These are phyloP conservation scores for Cyclophora punctaria DNA, from an alignment of 2,888 invertebrate species.

Conservation along the genomic window DNA sequence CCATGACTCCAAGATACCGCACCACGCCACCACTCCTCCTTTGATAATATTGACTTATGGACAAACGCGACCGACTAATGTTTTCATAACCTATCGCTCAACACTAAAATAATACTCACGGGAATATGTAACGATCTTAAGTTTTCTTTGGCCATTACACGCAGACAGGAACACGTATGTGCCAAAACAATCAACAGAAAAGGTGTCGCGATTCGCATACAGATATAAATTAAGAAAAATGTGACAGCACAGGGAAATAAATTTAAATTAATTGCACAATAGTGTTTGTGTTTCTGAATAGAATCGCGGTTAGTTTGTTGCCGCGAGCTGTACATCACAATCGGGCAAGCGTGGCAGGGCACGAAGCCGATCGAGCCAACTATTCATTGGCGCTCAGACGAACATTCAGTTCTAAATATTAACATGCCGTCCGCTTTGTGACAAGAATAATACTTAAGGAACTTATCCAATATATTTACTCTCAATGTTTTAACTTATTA, in stretches of 20 bases:
- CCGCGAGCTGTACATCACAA: constrained; percentile 71
- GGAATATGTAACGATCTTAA: constrained; percentile 15
- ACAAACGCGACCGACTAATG: constrained; percentile 28
- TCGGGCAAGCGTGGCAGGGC: constrained; percentile 72
- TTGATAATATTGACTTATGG: constrained; percentile 38
- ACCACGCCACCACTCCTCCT: constrained; percentile 39
- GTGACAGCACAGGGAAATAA: constrained; percentile 50
- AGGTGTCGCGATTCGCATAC: constrained; percentile 44
- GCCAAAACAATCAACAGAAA: constrained; percentile 50
- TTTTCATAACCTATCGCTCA: constrained; percentile 25
- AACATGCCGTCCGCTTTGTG: constrained; percentile 57
- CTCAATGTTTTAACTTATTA: constrained; percentile 25
- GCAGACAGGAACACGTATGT: constrained; percentile 40
- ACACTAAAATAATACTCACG: constrained; percentile 17
- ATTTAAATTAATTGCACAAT: constrained; percentile 55
- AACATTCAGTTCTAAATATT: constrained; percentile 73
- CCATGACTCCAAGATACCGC: constrained; percentile 59
- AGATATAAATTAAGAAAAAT: constrained; percentile 55
- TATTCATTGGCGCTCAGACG: constrained; percentile 73
- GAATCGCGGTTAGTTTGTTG: constrained; percentile 55
- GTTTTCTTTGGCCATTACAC: constrained; percentile 37
- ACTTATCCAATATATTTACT: constrained; percentile 36
- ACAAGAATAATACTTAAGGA: constrained; percentile 57
- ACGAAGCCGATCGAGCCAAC: constrained; percentile 71
- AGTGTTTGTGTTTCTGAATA: constrained; percentile 56